These are phyloP conservation scores for Crioceris asparagi DNA, from an alignment of 2,888 invertebrate genomes.

Conservation along the genomic window DNA sequence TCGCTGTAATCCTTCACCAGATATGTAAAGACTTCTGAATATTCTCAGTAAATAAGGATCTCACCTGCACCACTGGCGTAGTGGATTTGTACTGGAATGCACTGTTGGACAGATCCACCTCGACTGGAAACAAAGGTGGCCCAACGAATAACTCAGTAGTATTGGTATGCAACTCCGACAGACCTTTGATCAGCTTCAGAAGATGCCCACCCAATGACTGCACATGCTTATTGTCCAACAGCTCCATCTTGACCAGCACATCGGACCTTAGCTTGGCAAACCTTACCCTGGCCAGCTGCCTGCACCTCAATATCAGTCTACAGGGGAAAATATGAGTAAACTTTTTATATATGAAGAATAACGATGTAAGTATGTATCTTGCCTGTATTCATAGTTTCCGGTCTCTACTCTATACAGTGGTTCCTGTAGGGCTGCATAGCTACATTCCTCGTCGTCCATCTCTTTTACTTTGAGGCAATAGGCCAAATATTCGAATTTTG, in stretches of 20 bases:
- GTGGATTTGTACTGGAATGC: constrained; percentile 84
- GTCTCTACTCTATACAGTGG: constrained; percentile 96
- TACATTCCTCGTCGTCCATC: constrained; percentile 98
- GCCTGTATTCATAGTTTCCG: constrained; percentile 97
- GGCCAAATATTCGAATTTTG: constrained; percentile 97
- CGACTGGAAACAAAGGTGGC: constrained; percentile 82
- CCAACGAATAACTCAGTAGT: constrained; percentile 68
- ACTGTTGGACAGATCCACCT: constrained; percentile 85
- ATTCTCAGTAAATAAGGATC: not conserved
- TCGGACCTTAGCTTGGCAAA: constrained; percentile 79
- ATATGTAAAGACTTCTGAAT: not conserved
- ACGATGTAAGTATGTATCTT: not conserved
- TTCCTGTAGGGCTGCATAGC: constrained; percentile 85
- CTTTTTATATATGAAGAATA: constrained; percentile 1
- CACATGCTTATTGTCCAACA: constrained; percentile 96
- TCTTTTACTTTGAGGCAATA: constrained; percentile 99
- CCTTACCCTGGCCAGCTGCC: constrained; percentile 83
- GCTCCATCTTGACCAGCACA: constrained; percentile 92
- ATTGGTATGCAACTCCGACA: constrained; percentile 45
- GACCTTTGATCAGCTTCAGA: constrained; percentile 71
- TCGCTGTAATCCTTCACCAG: no score
- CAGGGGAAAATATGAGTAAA: no score
- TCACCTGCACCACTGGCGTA: constrained; percentile 36
- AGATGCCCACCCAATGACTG: constrained; percentile 86
- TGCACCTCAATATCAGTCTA: constrained; percentile 84